Percentiles rank a stretch among this genome's conserved stretches.
Evolutionary conservation across 2,888 invertebrate species (phyloP).

Genomic region (Epiperipatus broadwayi): DNA sequence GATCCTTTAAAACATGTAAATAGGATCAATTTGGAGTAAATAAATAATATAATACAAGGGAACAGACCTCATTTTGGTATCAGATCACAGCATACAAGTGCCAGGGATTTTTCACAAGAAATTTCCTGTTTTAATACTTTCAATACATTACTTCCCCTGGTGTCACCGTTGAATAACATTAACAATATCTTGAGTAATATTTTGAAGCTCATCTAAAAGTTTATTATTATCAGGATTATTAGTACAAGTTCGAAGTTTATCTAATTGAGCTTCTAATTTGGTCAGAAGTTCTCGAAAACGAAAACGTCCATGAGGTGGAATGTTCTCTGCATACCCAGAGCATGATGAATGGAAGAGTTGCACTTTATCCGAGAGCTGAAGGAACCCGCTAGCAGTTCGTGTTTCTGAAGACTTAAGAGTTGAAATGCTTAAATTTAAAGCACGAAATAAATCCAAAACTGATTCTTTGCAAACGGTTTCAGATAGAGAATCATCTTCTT

Average conservation of each 20-base stretch:
- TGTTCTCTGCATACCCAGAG: conserved; percentile 58
- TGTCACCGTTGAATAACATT: conserved; percentile 47
- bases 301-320: conserved; percentile 69
- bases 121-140: too few relatives aligned
- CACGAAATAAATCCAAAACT: conserved; percentile 20
- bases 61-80: too few relatives aligned
- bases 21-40: too few relatives aligned
- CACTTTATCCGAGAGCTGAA: conserved; percentile 55
- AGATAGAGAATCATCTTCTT: conserved; percentile 7
- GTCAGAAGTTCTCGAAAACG: conserved; percentile 57
- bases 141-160: too few relatives aligned
- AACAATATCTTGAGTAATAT: conserved; percentile 48
- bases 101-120: too few relatives aligned
- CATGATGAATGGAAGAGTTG: conserved; percentile 63
- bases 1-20: too few relatives aligned
- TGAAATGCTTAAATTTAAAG: conserved; percentile 19
- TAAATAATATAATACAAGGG: too few relatives aligned
- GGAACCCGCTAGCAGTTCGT: conserved; percentile 41
- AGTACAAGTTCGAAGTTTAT: conserved; percentile 44
- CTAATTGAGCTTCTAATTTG: conserved; percentile 46
- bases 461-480: conserved; percentile 17
- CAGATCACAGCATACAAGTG: too few relatives aligned
- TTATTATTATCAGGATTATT: conserved; percentile 47
- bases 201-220: conserved; percentile 49
- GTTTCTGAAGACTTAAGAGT: conserved; percentile 18